Conservation (phyloP, 2,113 vertebrate genomes). For the Anhinga rufa region DNA sequence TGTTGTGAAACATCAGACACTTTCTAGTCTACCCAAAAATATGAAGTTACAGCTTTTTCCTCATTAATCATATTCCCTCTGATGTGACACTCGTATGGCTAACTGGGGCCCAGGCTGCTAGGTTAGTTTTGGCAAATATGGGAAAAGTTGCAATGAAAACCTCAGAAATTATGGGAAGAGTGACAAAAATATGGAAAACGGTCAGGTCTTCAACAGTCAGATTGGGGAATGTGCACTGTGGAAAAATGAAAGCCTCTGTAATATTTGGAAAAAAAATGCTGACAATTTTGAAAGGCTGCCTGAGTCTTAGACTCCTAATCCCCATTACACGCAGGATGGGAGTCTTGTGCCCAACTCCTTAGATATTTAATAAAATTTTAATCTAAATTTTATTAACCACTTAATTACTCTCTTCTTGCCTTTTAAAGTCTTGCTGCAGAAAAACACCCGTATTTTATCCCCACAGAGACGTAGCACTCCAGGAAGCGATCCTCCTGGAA, state of each 20-base stretch:
- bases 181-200: background rate
- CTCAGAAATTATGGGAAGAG: background rate
- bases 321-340: background rate
- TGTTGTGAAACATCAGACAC: conserved; percentile 11
- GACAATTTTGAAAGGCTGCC: background rate
- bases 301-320: background rate
- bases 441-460: background rate
- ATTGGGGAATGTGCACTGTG: background rate
- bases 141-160: background rate
- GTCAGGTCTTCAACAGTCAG: background rate
- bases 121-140: background rate
- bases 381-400: background rate
- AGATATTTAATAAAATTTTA: background rate
- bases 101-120: background rate
- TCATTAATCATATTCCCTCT: conserved; percentile 7
- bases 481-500: background rate
- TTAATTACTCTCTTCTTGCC: background rate
- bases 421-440: background rate
- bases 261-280: background rate
- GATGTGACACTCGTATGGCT: background rate
- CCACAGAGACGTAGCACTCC: background rate
- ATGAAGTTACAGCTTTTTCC: background rate
- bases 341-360: background rate
- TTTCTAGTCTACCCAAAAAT: conserved; percentile 3
- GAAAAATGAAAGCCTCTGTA: background rate